Conservation (phyloP, 1,140 invertebrate species). For the Drosophila athabasca region DNA sequence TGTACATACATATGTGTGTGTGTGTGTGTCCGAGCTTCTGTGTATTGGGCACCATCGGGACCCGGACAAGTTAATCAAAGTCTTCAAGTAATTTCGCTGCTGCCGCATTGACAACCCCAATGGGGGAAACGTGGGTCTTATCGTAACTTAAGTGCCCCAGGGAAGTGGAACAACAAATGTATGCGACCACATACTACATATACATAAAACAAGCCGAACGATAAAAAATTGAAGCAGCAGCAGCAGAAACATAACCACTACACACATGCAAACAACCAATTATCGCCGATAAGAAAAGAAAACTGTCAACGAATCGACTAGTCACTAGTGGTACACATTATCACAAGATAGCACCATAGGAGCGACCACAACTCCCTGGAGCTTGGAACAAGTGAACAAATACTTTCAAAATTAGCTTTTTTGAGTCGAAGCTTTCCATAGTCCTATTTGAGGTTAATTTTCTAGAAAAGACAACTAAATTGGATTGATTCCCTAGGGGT, state of each 20-base stretch:
- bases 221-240: conserved; percentile 32
- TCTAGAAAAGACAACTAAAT: too few species aligned
- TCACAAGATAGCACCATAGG: too few species aligned
- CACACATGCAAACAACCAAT: conserved; percentile 36
- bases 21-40: background rate
- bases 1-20: background rate
- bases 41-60: background rate
- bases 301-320: background rate
- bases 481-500: too few species aligned
- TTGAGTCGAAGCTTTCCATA: too few species aligned
- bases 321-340: too few species aligned
- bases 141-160: conserved; percentile 38
- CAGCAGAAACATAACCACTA: background rate
- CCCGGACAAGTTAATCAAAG: conserved; percentile 39
- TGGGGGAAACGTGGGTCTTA: conserved; percentile 40
- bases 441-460: too few species aligned
- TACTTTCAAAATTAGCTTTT: too few species aligned
- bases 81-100: conserved; percentile 18
- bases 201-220: conserved; percentile 34
- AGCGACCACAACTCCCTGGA: too few species aligned
- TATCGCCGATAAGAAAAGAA: background rate
- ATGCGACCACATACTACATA: background rate
- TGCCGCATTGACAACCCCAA: conserved; percentile 10
- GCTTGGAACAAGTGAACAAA: too few species aligned
- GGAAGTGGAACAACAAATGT: conserved; percentile 34